Base-by-base conservation (phyloP, 2,113 vertebrate species). In the Montifringilla adamsi region DNA sequence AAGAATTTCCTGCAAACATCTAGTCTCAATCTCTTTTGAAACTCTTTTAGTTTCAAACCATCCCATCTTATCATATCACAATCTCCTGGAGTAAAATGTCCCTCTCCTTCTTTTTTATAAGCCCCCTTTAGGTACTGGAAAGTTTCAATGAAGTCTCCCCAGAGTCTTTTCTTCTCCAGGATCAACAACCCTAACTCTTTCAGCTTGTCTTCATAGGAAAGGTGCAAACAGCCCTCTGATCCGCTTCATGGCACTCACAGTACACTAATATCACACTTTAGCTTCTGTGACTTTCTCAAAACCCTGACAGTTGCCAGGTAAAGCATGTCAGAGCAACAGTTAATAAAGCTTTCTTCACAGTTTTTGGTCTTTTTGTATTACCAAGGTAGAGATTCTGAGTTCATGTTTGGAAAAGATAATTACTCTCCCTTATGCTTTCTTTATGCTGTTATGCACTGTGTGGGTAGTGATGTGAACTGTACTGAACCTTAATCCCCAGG, bases 61-160 rank as follows among this genome's bases (percentile, higher is more conserved):
- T 13, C 21, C 41, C 24, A 41, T 7, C 10, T 33, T 35, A 7
- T 27, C 0, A 0, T 35, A 49, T 43, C 30, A 31, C 26, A 55
- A 5, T 43, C 15, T 37, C 17, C 41, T 84, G 41, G 26, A 43
- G 35, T 55, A 69, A 62, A 90, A 49, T 28, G 12, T 37, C 27
- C 8, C 35, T 49, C 13, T 59, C 10, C 6, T 31, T 35, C 62
- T 68, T 60, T 53, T 18, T 77, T 62, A 35, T 55, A 55, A 69
- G 22, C 17, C 47, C 3, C 18, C 10, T 70, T 69, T 47, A 55
- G 14, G 10, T 37, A 33, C 31, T 49, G 18, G 21, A 76, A 69
- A 18, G 8, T 27, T 1, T 0, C 41, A 62, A 11, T 43, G 22
- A 62, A 8, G 21, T 68, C 11, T 55, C 10, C 7, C 11, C 15